Conservation (phyloP, 2,113 vertebrate genomes). For the Notothenia rossii region DNA sequence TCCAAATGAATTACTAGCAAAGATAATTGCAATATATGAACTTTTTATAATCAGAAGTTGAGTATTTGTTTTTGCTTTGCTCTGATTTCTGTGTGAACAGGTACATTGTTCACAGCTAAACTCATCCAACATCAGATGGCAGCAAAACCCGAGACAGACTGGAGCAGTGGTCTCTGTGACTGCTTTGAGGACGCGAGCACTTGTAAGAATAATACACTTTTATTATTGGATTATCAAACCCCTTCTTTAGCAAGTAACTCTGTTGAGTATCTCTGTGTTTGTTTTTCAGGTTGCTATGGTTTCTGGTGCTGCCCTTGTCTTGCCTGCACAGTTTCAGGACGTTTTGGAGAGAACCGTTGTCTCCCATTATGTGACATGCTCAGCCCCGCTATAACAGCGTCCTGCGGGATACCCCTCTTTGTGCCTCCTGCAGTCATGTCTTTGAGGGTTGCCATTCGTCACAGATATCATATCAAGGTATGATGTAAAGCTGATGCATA, state of each 20-base stretch:
- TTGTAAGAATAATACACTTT: slow-evolving; percentile 41
- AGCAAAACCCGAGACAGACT: not conserved
- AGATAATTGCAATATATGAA: not conserved
- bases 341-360: slow-evolving; percentile 34
- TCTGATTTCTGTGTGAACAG: slow-evolving; percentile 7
- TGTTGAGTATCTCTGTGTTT: not conserved
- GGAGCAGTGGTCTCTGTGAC: slow-evolving; percentile 38
- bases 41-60: not conserved
- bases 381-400: rapidly evolving
- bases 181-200: slow-evolving; percentile 31
- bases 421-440: slow-evolving; percentile 43
- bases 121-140: not conserved
- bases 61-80: not conserved
- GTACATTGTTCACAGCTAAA: not conserved
- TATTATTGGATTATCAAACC: not conserved
- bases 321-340: slow-evolving; percentile 41
- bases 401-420: slow-evolving; percentile 30
- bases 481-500: not conserved
- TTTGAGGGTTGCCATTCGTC: slow-evolving; percentile 44
- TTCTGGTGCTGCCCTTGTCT: slow-evolving; percentile 66
- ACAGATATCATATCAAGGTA: slow-evolving; percentile 68
- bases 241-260: not conserved
- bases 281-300: slow-evolving; percentile 56
- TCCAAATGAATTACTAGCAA: not conserved
- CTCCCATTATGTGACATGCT: slow-evolving; percentile 50